Base-by-base conservation (phyloP, 2,888 invertebrate species). In the Chaitophorus viminalis region DNA sequence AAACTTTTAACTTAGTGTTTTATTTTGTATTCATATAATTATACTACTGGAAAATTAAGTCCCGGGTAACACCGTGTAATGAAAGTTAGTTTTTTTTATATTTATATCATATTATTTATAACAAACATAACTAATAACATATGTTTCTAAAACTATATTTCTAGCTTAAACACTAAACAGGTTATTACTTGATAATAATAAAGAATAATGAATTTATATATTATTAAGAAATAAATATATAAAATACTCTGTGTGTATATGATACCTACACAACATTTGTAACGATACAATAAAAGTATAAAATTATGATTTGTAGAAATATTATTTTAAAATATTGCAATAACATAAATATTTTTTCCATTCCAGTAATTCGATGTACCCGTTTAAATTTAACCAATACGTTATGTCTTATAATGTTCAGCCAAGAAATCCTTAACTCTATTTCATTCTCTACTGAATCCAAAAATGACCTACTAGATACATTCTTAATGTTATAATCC, bases 361-460 rank as follows among this genome's bases (percentile, higher is more conserved):
- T 78, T 79, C 52, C 54, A 86, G 21, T 60, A 60, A 36, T 72
- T 79, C 79, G 31, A 79, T 81, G 46, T 11, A 74, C 86, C 36
- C 77, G 85, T 85, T 85, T 70, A 68, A 68, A 77, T 21, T 31
- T 39, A 31, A 85, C 70, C 86, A 54, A 79, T 39, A 39, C 65
- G 31, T 65, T 76, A 76, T 65, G 31, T 68, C 75, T 31, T 46
- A 68, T 68, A 68, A 29, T 76, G 33, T 65, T 29, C 46, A 72
- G 65, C 78, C 70, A 79, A 87, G 39, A 79, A 72, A 87, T 74
- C 78, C 46, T 86, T 78, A 54, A 86, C 65, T 86, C 78, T 18
- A 33, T 78, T 86, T 70, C 54, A 79, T 70, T 70, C 72, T 36
- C 77, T 29, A 11, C 11, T n/a, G 54, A 74, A 52, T 87, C 72